These are phyloP conservation scores for Crematogaster levior DNA, from an alignment of 2,888 invertebrate genomes.

Conservation along the genomic window DNA sequence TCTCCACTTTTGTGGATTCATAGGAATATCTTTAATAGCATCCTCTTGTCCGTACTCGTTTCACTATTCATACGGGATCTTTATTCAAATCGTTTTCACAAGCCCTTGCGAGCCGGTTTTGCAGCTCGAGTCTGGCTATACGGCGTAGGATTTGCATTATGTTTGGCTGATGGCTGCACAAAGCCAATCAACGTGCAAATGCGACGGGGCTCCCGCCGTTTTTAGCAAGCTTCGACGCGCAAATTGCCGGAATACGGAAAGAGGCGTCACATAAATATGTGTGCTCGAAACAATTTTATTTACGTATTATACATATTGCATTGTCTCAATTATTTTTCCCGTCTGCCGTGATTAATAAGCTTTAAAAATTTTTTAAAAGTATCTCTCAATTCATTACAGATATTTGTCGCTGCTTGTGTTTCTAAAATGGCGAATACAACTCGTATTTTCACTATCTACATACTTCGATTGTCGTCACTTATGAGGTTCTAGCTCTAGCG, in stretches of 20 bases:
- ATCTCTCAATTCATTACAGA: background rate
- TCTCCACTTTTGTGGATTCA: slow-evolving; percentile 41
- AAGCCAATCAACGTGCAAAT: slow-evolving; percentile 73
- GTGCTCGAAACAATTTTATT: slow-evolving; percentile 8
- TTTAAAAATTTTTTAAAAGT: no score
- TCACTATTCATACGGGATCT: slow-evolving; percentile 61
- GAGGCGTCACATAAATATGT: slow-evolving; percentile 32
- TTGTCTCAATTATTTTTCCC: background rate
- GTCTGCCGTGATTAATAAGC: background rate
- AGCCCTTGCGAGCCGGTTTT: slow-evolving; percentile 50
- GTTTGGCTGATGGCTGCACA: slow-evolving; percentile 55
- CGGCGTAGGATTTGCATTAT: slow-evolving; percentile 65
- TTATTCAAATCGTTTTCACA: slow-evolving; percentile 56
- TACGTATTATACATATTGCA: slow-evolving; percentile 2
- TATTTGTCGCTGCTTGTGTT: background rate
- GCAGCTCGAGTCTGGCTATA: slow-evolving; percentile 32
- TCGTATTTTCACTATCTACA: background rate
- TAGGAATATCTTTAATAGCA: slow-evolving; percentile 43
- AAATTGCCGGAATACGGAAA: slow-evolving; percentile 43
- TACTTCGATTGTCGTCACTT: slow-evolving; percentile 10
- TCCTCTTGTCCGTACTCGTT: slow-evolving; percentile 35
- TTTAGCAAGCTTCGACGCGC: slow-evolving; percentile 55
- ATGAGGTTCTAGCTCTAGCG: background rate
- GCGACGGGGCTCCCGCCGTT: slow-evolving; percentile 52
- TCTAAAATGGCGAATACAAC: background rate